Evolutionary conservation across 2,113 vertebrate species (phyloP).

Genomic region (Lepus timidus): DNA sequence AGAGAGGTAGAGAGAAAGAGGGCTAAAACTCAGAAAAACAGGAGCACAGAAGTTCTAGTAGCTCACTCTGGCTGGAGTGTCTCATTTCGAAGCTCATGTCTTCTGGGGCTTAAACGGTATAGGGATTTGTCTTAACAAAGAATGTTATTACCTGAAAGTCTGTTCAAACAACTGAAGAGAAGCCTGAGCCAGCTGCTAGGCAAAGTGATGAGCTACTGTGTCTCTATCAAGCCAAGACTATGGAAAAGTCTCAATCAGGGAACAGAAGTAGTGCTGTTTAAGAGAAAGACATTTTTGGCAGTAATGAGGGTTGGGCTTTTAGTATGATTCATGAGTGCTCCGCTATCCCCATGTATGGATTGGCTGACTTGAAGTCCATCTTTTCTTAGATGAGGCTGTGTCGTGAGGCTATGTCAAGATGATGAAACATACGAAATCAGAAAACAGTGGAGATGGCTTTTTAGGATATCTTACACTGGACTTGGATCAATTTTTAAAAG

Average conservation of each 20-base stretch:
- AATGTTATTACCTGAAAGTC: slow-evolving; percentile 74
- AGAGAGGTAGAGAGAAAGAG: neutral
- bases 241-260: slow-evolving; percentile 1
- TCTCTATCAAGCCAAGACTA: slow-evolving; percentile 21
- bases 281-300: slow-evolving; percentile 24
- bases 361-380: neutral
- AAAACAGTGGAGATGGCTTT: slow-evolving; percentile 33
- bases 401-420: slow-evolving; percentile 62
- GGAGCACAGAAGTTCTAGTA: slow-evolving; percentile 28
- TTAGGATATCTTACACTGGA: slow-evolving; percentile 49
- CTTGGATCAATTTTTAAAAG: slow-evolving; percentile 63
- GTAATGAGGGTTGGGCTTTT: slow-evolving; percentile 3
- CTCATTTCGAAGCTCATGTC: slow-evolving; percentile 72
- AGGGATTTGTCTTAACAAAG: slow-evolving; percentile 80
- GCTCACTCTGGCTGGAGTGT: slow-evolving; percentile 14
- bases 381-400: slow-evolving; percentile 54
- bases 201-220: neutral
- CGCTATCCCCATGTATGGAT: neutral
- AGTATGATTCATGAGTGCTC: slow-evolving; percentile 43
- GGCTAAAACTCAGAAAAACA: slow-evolving; percentile 30
- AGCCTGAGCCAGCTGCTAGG: slow-evolving; percentile 75
- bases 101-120: slow-evolving; percentile 73
- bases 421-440: slow-evolving; percentile 45
- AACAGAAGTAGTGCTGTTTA: slow-evolving; percentile 47
- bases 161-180: slow-evolving; percentile 73